Percentiles rank a stretch among this genome's conserved stretches.
These are phyloP conservation scores for Gymnodraco acuticeps DNA, from an alignment of 2,797 vertebrate species.

Conservation along the genomic window DNA sequence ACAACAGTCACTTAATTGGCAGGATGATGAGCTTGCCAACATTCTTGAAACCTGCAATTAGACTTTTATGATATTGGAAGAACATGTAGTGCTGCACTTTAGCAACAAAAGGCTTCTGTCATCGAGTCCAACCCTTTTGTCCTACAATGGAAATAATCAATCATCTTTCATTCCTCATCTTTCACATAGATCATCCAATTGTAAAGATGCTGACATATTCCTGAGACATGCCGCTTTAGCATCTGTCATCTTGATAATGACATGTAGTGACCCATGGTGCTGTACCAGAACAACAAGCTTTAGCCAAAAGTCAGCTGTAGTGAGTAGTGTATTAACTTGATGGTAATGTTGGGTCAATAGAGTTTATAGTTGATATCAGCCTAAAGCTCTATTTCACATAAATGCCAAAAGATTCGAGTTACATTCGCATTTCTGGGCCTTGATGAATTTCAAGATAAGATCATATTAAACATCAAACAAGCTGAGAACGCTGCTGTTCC, in stretches of 20 bases:
- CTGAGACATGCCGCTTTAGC: background rate
- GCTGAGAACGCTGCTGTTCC: too few relatives aligned
- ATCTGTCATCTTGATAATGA: background rate
- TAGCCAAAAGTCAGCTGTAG: too few relatives aligned
- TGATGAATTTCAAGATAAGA: background rate
- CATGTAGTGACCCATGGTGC: background rate
- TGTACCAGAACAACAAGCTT: background rate
- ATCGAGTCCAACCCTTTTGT: background rate
- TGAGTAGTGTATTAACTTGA: too few relatives aligned
- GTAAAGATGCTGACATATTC: background rate
- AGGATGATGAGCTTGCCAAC: background rate
- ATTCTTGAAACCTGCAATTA: background rate
- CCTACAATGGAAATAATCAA: background rate
- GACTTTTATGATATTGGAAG: background rate
- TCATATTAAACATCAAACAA: background rate
- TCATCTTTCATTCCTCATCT: too few relatives aligned
- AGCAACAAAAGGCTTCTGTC: background rate
- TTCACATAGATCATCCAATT: too few relatives aligned
- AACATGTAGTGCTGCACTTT: background rate
- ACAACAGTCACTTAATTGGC: background rate
- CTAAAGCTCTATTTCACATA: background rate
- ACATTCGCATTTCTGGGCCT: background rate
- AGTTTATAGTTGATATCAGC: background rate
- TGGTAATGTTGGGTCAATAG: background rate
- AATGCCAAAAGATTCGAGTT: background rate